Evolutionary conservation across 2,797 vertebrate species (phyloP).

Genomic region (Danio jaintianensis): DNA sequence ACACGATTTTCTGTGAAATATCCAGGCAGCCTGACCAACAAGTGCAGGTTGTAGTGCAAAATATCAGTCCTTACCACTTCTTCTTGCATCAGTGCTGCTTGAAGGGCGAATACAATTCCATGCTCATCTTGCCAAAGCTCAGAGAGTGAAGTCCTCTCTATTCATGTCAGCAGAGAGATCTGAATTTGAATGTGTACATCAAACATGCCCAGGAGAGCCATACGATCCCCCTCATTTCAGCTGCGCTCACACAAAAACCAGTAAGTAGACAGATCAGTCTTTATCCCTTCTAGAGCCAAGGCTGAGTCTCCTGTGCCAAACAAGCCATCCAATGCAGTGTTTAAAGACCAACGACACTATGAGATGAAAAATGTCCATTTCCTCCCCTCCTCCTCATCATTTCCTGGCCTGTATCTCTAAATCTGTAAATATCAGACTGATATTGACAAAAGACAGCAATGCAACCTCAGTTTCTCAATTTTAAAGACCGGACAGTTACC

Average conservation of each 20-base stretch:
- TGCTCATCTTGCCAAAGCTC: constrained; percentile 49
- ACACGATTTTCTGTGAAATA: neutral
- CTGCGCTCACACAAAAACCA: constrained; percentile 46
- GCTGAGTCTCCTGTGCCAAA: neutral
- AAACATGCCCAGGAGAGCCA: constrained; percentile 43
- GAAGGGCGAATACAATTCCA: constrained; percentile 51
- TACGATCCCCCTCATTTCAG: constrained; percentile 24
- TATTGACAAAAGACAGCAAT: neutral
- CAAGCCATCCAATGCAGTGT: neutral
- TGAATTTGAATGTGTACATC: constrained; percentile 49
- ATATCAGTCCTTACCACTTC: constrained; percentile 7
- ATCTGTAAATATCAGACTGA: neutral
- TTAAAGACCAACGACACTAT: neutral
- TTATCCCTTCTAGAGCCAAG: constrained; percentile 19
- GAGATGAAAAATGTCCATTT: neutral
- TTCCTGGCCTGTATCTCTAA: neutral
- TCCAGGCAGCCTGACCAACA: neutral
- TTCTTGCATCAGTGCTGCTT: constrained; percentile 42
- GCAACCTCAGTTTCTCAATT: neutral
- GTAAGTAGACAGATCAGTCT: constrained; percentile 36
- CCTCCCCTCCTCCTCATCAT: neutral
- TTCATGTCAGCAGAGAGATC: constrained; percentile 43
- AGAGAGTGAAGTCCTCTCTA: constrained; percentile 10
- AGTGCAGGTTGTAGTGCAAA: constrained; percentile 24
- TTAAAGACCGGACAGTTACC: neutral